phyloP scores from a whole-genome alignment of 2,797 vertebrate species.

The Hyperoplus immaculatus region DNA sequence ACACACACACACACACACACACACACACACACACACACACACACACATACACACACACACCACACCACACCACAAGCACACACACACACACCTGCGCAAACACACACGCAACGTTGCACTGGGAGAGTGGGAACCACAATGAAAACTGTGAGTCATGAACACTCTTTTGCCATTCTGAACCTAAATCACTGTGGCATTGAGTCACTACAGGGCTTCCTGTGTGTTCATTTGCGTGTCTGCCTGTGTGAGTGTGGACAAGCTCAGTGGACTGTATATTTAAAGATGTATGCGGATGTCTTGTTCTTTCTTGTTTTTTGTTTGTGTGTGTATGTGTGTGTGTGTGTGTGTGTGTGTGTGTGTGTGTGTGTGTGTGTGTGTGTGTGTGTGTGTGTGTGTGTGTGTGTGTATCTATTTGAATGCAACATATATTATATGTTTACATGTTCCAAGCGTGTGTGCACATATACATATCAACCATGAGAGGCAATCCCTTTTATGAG shows the following conservation, averaged over 20 bases:
- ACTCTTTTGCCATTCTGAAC: slow-evolving; percentile 82
- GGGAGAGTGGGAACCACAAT: slow-evolving; percentile 80
- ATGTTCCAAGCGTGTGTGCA: not conserved
- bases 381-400: too few relatives aligned
- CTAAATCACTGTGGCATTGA: slow-evolving; percentile 87
- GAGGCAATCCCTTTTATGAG: slow-evolving; percentile 56
- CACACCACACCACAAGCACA: slow-evolving; percentile 20
- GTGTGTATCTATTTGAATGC: not conserved
- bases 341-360: too few relatives aligned
- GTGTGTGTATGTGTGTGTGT: too few relatives aligned
- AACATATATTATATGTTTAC: not conserved
- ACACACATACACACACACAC: slow-evolving; percentile 39
- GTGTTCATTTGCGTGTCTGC: slow-evolving; percentile 66
- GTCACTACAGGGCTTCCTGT: slow-evolving; percentile 85
- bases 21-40: slow-evolving; percentile 36
- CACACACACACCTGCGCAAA: slow-evolving; percentile 39
- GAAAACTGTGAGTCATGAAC: slow-evolving; percentile 87
- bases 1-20: slow-evolving; percentile 37
- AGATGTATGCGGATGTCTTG: slow-evolving; percentile 20
- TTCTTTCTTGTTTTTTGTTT: too few relatives aligned
- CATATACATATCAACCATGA: slow-evolving; percentile 6
- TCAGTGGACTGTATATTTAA: slow-evolving; percentile 29
- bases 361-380: too few relatives aligned
- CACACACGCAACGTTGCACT: slow-evolving; percentile 62
- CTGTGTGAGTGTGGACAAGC: slow-evolving; percentile 46